phyloP scores from a whole-genome alignment of 2,797 vertebrate species.

The Periophthalmus magnuspinnatus region DNA sequence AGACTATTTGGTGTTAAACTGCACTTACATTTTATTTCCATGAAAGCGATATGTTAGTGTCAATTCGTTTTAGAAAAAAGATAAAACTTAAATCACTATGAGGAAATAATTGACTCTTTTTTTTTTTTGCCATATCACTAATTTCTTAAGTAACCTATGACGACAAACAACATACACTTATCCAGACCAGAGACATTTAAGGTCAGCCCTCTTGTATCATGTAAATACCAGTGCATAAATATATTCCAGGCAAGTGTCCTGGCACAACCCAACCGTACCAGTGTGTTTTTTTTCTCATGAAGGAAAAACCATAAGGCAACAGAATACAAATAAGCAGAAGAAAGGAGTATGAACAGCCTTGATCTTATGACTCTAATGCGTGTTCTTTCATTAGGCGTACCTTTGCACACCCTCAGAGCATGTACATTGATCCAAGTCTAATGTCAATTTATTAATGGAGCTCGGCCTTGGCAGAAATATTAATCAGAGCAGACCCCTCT shows the following conservation, averaged over 20 bases:
- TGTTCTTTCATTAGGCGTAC: conserved; percentile 75
- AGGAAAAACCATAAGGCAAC: not conserved
- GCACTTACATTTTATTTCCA: no score
- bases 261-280: not conserved
- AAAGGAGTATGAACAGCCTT: conserved; percentile 55
- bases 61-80: no score
- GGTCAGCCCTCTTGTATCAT: not conserved
- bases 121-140: no score
- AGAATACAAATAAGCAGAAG: conserved; percentile 34
- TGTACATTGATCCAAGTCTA: conserved; percentile 72
- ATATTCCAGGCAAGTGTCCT: not conserved
- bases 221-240: not conserved
- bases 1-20: no score
- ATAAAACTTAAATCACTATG: no score
- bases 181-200: not conserved
- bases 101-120: no score
- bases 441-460: conserved; percentile 75
- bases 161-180: not conserved
- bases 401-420: conserved; percentile 66
- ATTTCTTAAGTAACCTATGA: not conserved
- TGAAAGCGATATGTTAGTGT: no score
- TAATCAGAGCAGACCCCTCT: conserved; percentile 52
- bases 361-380: conserved; percentile 76
- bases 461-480: conserved; percentile 42
- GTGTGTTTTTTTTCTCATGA: conserved; percentile 6